Percentiles rank a stretch among this genome's conserved stretches.
Evolutionary conservation across 2,113 vertebrate genomes (phyloP).

Genomic region (Malurus elegans): DNA sequence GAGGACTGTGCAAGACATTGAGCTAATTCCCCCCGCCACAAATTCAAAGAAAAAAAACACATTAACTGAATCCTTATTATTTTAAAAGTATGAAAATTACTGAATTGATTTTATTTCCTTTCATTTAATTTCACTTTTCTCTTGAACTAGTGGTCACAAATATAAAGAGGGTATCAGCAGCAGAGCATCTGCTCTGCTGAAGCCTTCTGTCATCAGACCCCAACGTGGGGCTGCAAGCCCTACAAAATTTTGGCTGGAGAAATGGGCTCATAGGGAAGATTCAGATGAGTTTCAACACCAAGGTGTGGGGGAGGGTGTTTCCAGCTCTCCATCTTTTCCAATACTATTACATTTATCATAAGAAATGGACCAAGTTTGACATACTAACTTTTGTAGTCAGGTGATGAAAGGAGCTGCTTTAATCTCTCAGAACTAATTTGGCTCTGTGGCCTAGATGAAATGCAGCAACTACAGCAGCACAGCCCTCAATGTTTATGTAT

Average conservation of each 20-base stretch:
- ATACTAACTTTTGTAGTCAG: background rate
- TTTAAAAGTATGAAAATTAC: background rate
- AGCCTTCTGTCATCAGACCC: background rate
- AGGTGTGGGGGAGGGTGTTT: background rate
- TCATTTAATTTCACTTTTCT: background rate
- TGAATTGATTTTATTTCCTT: background rate
- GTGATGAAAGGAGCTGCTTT: background rate
- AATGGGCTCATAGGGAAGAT: background rate
- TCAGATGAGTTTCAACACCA: background rate
- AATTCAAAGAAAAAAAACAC: background rate
- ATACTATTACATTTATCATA: background rate
- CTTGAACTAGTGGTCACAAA: background rate
- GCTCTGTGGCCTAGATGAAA: background rate
- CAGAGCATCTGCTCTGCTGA: background rate
- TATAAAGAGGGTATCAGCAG: background rate
- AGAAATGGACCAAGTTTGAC: background rate
- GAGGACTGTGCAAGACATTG: background rate
- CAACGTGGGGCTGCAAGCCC: fast-evolving
- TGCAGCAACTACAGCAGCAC: background rate
- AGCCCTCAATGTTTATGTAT: background rate
- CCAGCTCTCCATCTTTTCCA: background rate
- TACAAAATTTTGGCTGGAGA: background rate
- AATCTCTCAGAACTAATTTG: background rate
- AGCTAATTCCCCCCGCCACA: background rate
- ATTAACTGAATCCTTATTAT: background rate